Conservation (phyloP, 2,888 invertebrate genomes). For the Mesorhabditis spiculigera region DNA sequence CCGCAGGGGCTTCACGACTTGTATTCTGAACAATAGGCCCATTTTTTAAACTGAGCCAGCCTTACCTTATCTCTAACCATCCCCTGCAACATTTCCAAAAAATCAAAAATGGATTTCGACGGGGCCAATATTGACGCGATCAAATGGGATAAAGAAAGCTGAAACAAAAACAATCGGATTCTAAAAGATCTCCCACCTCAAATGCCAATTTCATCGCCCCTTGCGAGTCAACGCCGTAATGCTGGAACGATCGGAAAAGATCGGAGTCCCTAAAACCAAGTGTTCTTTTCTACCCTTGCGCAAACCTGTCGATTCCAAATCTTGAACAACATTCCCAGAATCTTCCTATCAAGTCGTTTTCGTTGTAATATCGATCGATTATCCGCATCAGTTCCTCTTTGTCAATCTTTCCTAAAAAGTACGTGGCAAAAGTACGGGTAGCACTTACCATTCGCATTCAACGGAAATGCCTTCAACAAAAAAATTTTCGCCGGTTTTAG, state of each 20-base stretch:
- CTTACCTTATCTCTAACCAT: too few relatives aligned
- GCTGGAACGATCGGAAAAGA: neutral
- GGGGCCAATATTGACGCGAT: too few relatives aligned
- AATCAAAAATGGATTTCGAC: too few relatives aligned
- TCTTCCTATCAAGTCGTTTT: too few relatives aligned
- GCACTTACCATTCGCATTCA: neutral
- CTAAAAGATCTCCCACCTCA: neutral
- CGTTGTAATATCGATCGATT: neutral
- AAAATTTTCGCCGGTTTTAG: neutral
- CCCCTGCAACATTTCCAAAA: too few relatives aligned
- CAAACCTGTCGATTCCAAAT: neutral
- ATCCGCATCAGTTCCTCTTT: neutral
- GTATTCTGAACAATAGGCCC: too few relatives aligned
- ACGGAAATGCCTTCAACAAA: neutral
- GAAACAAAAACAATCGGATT: neutral
- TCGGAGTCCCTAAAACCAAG: neutral
- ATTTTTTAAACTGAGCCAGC: too few relatives aligned
- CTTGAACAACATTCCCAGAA: neutral
- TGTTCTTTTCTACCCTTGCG: neutral
- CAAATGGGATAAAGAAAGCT: too few relatives aligned
- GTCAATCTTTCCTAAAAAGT: conserved; percentile 1
- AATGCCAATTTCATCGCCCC: neutral
- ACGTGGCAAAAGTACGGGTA: neutral
- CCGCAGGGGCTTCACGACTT: too few relatives aligned
- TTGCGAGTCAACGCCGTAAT: neutral